A percentile compares a stretch with the other conserved stretches of the same genome.
These are phyloP conservation scores for Sitophilus oryzae DNA, from an alignment of 1,140 invertebrate species.

Conservation along the genomic window DNA sequence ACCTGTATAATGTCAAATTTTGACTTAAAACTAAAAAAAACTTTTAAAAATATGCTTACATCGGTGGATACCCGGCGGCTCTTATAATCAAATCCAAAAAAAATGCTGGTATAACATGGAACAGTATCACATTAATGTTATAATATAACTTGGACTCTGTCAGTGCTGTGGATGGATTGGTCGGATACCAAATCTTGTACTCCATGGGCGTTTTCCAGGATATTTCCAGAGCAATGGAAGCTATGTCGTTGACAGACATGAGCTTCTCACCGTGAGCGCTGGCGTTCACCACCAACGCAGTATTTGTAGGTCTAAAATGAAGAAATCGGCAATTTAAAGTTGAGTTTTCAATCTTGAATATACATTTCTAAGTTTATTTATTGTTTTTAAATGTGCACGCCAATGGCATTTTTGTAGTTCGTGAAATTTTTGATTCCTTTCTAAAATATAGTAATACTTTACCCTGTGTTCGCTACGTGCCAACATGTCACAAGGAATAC, in stretches of 20 bases:
- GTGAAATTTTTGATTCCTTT: too few species aligned
- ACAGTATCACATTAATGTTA: slow-evolving; percentile 53
- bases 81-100: slow-evolving; percentile 57
- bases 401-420: too few species aligned
- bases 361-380: too few species aligned
- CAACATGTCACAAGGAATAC: slow-evolving; percentile 68
- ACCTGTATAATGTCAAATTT: neutral
- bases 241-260: too few species aligned
- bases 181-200: slow-evolving; percentile 61
- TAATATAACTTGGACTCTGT: slow-evolving; percentile 47
- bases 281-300: too few species aligned
- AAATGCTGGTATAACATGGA: slow-evolving; percentile 65
- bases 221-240: slow-evolving; percentile 48
- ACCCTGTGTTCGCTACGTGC: slow-evolving; percentile 60
- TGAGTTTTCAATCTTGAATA: too few species aligned
- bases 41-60: slow-evolving; percentile 54
- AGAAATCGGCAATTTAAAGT: too few species aligned
- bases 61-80: slow-evolving; percentile 58
- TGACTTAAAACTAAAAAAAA: neutral
- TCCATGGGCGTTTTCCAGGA: slow-evolving; percentile 57
- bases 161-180: slow-evolving; percentile 46
- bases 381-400: too few species aligned
- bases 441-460: too few species aligned
- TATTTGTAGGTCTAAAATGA: too few species aligned
- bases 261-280: too few species aligned